Evolutionary conservation across 2,888 invertebrate genomes (phyloP), one percentile per base, ranked within the genome.

Genomic region (Halictus ligatus): DNA sequence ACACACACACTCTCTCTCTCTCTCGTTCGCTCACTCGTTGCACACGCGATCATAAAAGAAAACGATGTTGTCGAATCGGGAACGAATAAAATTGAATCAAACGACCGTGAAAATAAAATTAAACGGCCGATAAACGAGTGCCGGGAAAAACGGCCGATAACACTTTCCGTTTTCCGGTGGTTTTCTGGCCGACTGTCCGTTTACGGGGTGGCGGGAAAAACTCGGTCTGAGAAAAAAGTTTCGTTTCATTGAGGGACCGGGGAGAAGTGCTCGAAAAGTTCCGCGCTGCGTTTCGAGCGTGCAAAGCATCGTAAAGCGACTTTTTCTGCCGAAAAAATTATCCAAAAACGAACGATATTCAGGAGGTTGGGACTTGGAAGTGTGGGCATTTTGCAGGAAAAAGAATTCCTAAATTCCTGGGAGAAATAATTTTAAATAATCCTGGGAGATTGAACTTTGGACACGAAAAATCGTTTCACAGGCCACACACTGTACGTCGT

Each of bases 221-320:
- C 60, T 60, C 60, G 60, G 60, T 25, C 60, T 29, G 60, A 60
- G 69, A 21, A 69, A 69, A 69, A 69, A 69, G 40, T 69, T 69
- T 69, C 40, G 69, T 18, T 69, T 69, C 69, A 40, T 69, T 40
- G n/a, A 69, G 21, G 21, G 35, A 21, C 8, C 35, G 18, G 67
- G 35, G 7, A 35, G 15, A 21, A 67, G 67, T 35, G 10, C 35
- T 67, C 21, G 67, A 67, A 67, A 67, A 60, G 60, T 60, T 60
- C 13, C 60, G 25, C 6, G 0, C 15, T 25, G 25, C 13, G 60
- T 60, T 25, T 13, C 60, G 25, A 60, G 25, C 60, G 60, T 13
- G 58, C 25, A 4, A 50, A 50, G 2, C 58, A 6, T 1, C 60
- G 60, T 1, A 60, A 60, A 25, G 25, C 8, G 21, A 54, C 8